phyloP scores from a whole-genome alignment of 2,113 vertebrate genomes.

The Tauraco erythrolophus region DNA sequence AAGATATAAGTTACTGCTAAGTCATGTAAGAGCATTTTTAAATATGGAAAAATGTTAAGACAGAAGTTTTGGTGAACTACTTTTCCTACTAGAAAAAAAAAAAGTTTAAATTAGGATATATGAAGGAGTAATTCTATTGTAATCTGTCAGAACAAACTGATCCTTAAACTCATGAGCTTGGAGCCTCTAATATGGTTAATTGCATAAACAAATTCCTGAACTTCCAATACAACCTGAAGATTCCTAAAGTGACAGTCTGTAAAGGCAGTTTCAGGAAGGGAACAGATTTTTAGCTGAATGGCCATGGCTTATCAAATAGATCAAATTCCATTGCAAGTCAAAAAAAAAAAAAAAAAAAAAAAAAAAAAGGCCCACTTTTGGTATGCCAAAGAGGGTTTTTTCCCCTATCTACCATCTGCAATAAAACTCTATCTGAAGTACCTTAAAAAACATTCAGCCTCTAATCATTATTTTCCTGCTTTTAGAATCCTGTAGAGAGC shows the following conservation, averaged over 20 bases:
- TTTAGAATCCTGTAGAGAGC: constrained; percentile 2
- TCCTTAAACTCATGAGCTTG: not conserved
- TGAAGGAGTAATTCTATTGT: not conserved
- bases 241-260: not conserved
- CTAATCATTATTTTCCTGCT: constrained; percentile 28
- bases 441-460: not conserved
- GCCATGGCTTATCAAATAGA: not conserved
- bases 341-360: not conserved
- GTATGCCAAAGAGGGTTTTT: not conserved
- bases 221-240: not conserved
- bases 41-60: not conserved
- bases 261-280: not conserved
- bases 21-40: not conserved
- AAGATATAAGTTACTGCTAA: not conserved
- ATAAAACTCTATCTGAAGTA: constrained; percentile 7
- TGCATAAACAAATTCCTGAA: not conserved
- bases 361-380: not conserved
- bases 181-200: not conserved
- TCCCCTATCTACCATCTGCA: not conserved
- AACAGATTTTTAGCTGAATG: not conserved
- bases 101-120: not conserved
- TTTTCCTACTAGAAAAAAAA: not conserved
- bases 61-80: not conserved
- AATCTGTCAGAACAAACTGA: not conserved
- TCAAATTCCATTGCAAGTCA: not conserved